Evolutionary conservation across 2,113 vertebrate species (phyloP), one percentile per base, ranked within the genome.

Genomic region (Nycticryphes semicollaris): DNA sequence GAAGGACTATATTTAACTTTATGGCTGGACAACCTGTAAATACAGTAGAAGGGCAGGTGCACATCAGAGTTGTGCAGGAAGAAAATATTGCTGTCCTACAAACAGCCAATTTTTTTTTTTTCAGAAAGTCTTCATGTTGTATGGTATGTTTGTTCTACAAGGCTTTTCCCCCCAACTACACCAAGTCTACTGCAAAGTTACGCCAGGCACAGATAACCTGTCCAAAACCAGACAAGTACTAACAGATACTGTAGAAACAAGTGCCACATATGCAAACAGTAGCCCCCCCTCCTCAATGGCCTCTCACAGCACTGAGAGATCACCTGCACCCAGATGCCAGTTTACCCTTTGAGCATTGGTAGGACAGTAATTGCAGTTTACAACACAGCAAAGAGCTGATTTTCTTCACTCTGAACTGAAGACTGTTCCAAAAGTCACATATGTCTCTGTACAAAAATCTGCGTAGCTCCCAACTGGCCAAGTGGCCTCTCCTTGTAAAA

Each of bases 191-290:
- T 24, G 15, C 6, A 9, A 33, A 64, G 48, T 8, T 5, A 16
- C 1, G 1, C 19, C 14, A 10, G 17, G 35, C 41, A 84, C 37
- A 33, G n/a, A 59, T 12, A 43, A 35, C 3, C 30, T 16, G 13
- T 3, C 41, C 28, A 4, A 75, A 51, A 24, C 1, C 68, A 84
- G 50, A 21, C 15, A 21, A 23, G 20, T 23, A 25, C 8, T 33
- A 12, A 1, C 4, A 50, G 30, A 3, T 4, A 12, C 33, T 10
- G 6, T 1, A 87, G 54, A n/a, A 67, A 24, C 6, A 16, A 50
- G 41, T 0, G 3, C 1, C 31, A 11, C 1, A 3, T 8, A 1
- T 0, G 0, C 19, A 50, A n/a, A 1, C 8, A 60, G 47, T 4
- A n/a, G 14, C 2, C 3, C 6, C 6, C 13, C 25, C 56, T 24